These are phyloP conservation scores for Catharus fuscescens DNA, from an alignment of 2,113 vertebrate genomes.

Conservation along the genomic window DNA sequence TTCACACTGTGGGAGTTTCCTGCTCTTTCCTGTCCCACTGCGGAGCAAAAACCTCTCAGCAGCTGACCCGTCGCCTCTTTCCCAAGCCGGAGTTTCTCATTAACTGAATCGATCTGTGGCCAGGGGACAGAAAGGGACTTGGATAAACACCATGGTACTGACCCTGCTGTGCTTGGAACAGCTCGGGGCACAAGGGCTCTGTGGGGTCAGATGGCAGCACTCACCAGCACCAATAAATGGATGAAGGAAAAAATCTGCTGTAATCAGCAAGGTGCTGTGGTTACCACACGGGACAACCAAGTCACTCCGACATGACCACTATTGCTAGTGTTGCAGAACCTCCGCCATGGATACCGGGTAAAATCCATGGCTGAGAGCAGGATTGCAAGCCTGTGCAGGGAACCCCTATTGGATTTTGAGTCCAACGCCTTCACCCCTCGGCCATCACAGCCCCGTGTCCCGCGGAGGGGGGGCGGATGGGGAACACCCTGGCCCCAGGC, in stretches of 20 bases:
- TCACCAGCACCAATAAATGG: background rate
- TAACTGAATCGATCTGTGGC: constrained; percentile 31
- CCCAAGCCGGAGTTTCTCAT: constrained; percentile 21
- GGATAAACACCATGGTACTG: background rate
- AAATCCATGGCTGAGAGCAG: background rate
- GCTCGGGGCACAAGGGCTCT: rapidly evolving
- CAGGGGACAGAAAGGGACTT: background rate
- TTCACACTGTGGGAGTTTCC: background rate
- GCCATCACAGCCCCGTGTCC: background rate
- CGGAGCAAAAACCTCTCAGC: background rate
- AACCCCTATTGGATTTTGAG: background rate
- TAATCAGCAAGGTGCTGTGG: rapidly evolving
- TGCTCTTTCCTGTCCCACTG: background rate
- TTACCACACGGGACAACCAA: rapidly evolving
- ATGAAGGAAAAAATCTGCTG: background rate
- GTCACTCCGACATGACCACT: rapidly evolving
- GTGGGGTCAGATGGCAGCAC: background rate
- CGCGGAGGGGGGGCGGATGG: rapidly evolving
- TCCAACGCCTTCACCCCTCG: background rate
- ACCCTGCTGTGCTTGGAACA: background rate
- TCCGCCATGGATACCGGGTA: rapidly evolving
- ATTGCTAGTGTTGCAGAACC: rapidly evolving
- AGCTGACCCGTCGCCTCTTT: background rate
- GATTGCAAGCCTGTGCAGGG: background rate
- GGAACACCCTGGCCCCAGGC: rapidly evolving